Evolutionary conservation across 2,113 vertebrate species (phyloP).

Genomic region (Neopipo cinnamomea): DNA sequence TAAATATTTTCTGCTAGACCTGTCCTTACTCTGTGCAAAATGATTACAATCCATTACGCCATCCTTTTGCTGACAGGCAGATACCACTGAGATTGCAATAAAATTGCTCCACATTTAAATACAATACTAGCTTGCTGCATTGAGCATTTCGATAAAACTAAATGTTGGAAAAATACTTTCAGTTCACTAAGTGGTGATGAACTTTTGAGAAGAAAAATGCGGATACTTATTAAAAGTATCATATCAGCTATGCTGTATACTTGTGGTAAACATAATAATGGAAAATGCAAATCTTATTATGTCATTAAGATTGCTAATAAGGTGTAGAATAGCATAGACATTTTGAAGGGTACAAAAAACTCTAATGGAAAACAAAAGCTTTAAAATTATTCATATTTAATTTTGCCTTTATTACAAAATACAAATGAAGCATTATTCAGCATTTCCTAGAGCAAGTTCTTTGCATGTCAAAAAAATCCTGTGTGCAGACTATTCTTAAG

Average conservation of each 20-base stretch:
- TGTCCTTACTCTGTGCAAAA: constrained; percentile 80
- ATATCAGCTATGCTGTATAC: not conserved
- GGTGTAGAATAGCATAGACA: not conserved
- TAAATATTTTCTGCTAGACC: constrained; percentile 82
- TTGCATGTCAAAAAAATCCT: not conserved
- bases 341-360: not conserved
- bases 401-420: constrained; percentile 20
- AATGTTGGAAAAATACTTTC: constrained; percentile 36
- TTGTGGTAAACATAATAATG: not conserved
- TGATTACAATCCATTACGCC: constrained; percentile 85
- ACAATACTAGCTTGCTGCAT: constrained; percentile 49
- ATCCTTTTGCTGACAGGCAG: constrained; percentile 84
- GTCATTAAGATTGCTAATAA: not conserved
- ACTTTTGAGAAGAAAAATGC: not conserved
- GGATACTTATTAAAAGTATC: constrained; percentile 11
- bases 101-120: constrained; percentile 75
- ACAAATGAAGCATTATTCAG: not conserved
- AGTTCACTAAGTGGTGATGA: not conserved
- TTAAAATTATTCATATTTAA: constrained; percentile 33
- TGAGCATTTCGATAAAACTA: constrained; percentile 33
- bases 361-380: constrained; percentile 1
- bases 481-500: not conserved
- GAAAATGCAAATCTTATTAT: not conserved
- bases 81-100: constrained; percentile 77
- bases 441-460: not conserved